phyloP scores from a whole-genome alignment of 64 coral and sea anemone genomes.

The Orbicella faveolata region DNA sequence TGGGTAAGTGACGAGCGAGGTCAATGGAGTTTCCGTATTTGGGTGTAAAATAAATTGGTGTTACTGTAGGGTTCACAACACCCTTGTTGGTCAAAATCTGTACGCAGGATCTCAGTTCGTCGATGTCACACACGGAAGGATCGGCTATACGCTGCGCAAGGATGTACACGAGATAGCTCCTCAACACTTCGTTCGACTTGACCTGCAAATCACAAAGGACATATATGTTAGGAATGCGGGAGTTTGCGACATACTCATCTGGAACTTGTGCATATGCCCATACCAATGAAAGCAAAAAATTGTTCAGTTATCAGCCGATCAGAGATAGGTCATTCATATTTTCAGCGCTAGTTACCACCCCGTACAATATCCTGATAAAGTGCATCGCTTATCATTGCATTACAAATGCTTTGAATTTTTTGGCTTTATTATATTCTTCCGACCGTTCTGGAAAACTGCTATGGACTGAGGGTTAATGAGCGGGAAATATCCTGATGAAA shows the following conservation, averaged over 20 bases:
- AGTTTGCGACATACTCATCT: neutral
- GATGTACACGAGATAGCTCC: conserved; percentile 79
- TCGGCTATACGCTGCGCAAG: conserved; percentile 54
- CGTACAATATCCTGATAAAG: too few relatives aligned
- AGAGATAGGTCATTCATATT: too few relatives aligned
- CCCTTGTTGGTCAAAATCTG: conserved; percentile 82
- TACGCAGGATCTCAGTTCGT: conserved; percentile 72
- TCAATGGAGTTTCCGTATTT: conserved; percentile 75
- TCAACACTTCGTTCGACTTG: conserved; percentile 49
- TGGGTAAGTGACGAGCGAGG: conserved; percentile 55
- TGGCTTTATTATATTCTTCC: too few relatives aligned
- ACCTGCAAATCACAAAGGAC: conserved; percentile 15
- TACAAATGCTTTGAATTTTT: too few relatives aligned
- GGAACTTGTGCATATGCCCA: neutral
- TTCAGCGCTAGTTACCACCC: neutral
- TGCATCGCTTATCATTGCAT: too few relatives aligned
- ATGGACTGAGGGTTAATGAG: too few relatives aligned
- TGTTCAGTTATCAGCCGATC: too few relatives aligned
- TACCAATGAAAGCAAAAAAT: neutral
- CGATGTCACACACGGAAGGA: conserved; percentile 60
- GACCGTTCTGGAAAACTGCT: too few relatives aligned
- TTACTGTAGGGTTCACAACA: conserved; percentile 43
- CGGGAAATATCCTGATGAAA: neutral
- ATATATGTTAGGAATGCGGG: neutral
- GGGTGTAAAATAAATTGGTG: conserved; percentile 75